Evolutionary conservation across 2,113 vertebrate genomes (phyloP).

Genomic region (Mesoclemmys tuberculata): DNA sequence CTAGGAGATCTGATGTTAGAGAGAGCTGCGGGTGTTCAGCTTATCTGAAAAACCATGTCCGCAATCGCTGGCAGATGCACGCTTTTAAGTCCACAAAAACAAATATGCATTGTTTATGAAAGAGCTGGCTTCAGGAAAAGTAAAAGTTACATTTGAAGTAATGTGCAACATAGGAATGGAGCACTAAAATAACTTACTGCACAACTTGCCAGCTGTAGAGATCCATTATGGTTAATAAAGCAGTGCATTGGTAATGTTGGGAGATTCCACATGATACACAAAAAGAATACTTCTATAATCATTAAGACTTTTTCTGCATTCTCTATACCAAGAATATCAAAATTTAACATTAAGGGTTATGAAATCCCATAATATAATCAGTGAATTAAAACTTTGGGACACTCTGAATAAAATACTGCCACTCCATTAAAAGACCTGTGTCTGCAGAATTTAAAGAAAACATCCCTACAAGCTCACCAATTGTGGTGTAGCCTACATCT

Average conservation of each 20-base stretch:
- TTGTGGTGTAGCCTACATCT: background rate
- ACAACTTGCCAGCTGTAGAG: background rate
- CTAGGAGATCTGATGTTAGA: background rate
- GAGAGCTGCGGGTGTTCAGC: background rate
- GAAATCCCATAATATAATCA: background rate
- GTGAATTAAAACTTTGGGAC: background rate
- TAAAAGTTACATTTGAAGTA: background rate
- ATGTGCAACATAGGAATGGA: background rate
- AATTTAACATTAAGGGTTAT: background rate
- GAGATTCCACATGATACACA: background rate
- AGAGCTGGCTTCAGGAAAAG: constrained; percentile 3
- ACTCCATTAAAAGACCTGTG: background rate
- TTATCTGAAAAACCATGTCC: background rate
- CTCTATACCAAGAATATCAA: background rate
- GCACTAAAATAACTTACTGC: background rate
- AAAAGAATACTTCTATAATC: background rate
- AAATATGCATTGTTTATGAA: background rate
- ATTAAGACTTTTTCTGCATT: background rate
- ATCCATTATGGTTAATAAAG: constrained; percentile 18
- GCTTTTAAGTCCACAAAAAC: background rate
- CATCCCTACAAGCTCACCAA: background rate
- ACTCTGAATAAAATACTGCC: background rate
- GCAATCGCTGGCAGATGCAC: background rate
- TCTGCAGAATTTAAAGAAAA: background rate
- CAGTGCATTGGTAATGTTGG: constrained; percentile 1